Percentiles rank a stretch among this genome's conserved stretches.
Conservation (phyloP, 30 jellyfish, hydroid and myxozoan genomes). For the Pseudorhiza aurosa region DNA sequence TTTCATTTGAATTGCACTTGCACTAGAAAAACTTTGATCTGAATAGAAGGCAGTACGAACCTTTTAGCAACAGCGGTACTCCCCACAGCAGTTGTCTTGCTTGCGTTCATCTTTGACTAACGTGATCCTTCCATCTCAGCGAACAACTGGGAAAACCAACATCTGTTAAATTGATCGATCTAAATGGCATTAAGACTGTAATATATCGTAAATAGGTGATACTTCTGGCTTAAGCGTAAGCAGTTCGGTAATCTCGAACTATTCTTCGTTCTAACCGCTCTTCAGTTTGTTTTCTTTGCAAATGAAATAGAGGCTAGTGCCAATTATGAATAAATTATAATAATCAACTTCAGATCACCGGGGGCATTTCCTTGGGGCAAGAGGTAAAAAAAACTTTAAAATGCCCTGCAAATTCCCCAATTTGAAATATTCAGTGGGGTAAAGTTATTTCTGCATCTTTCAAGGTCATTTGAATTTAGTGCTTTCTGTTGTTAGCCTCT, state of each 20-base stretch:
- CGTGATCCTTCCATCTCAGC: not conserved
- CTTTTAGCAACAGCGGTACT: constrained; percentile 9
- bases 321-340: constrained; percentile 9
- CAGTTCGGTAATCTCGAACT: not conserved
- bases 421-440: no score
- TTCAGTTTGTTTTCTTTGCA: constrained; percentile 34
- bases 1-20: no score
- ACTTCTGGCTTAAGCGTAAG: constrained; percentile 8
- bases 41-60: not conserved
- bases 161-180: constrained; percentile 5
- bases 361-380: no score
- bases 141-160: no score
- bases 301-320: constrained; percentile 26
- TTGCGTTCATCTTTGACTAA: not conserved
- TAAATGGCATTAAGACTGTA: not conserved
- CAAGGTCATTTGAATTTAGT: no score
- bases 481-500: no score
- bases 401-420: no score
- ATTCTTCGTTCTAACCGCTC: constrained; percentile 20
- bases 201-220: constrained; percentile 6
- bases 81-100: constrained; percentile 19
- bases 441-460: no score
- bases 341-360: no score
- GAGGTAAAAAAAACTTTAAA: no score
- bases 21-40: no score